These are phyloP conservation scores for Urocynchramus pylzowi DNA, from an alignment of 2,113 vertebrate genomes.

Conservation along the genomic window DNA sequence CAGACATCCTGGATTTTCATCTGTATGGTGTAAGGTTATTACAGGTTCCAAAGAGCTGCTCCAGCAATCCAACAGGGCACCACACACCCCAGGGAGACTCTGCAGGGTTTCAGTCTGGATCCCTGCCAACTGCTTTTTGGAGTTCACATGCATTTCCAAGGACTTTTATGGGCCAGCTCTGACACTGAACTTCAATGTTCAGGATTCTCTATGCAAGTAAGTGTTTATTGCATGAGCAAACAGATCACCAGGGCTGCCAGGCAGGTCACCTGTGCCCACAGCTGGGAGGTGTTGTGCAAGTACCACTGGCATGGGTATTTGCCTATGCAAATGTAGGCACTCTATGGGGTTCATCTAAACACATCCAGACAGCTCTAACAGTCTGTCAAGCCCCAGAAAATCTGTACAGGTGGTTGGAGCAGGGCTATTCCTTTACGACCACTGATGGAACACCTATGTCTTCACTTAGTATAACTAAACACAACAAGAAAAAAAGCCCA, in stretches of 20 bases:
- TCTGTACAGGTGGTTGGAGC: neutral
- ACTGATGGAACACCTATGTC: neutral
- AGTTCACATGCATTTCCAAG: neutral
- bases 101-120: neutral
- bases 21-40: fast-evolving
- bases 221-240: fast-evolving
- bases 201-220: neutral
- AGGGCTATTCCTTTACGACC: neutral
- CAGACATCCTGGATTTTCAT: neutral
- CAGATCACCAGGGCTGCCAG: neutral
- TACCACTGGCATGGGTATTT: neutral
- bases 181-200: neutral
- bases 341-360: neutral
- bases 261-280: neutral
- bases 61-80: neutral
- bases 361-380: neutral
- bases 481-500: neutral
- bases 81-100: fast-evolving
- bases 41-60: neutral
- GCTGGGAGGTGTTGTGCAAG: neutral
- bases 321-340: neutral
- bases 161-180: neutral
- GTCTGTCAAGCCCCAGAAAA: neutral
- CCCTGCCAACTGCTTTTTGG: neutral
- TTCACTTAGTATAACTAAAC: neutral